Percentiles rank a stretch among this genome's conserved stretches.
These are phyloP conservation scores for Drosophila athabasca DNA, from an alignment of 1,140 invertebrate species.

Conservation along the genomic window DNA sequence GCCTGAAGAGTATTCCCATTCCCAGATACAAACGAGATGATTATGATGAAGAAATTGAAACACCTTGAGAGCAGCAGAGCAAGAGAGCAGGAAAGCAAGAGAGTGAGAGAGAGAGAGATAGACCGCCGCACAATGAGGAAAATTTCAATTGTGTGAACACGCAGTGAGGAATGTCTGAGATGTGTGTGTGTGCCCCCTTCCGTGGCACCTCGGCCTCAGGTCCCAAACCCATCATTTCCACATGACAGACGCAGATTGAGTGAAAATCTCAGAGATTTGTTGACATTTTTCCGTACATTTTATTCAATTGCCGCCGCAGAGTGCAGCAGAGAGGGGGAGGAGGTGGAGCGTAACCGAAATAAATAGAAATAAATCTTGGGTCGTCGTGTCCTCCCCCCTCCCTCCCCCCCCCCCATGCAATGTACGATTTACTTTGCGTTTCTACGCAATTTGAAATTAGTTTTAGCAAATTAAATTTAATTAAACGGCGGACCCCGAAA, in stretches of 20 bases:
- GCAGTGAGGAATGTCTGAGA: conserved; percentile 29
- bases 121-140: conserved; percentile 28
- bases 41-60: conserved; percentile 35
- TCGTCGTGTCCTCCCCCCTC: background rate
- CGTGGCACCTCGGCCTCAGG: conserved; percentile 2
- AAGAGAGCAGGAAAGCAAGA: too few relatives aligned
- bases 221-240: conserved; percentile 49
- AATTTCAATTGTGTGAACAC: conserved; percentile 47
- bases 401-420: conserved; percentile 14
- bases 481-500: conserved; percentile 43
- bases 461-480: conserved; percentile 67
- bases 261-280: conserved; percentile 78
- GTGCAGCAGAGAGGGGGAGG: background rate
- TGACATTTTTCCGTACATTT: conserved; percentile 58
- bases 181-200: conserved; percentile 4
- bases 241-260: conserved; percentile 72
- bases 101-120: background rate
- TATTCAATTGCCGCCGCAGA: conserved; percentile 29
- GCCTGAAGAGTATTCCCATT: too few relatives aligned
- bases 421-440: conserved; percentile 64
- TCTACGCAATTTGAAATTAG: conserved; percentile 63
- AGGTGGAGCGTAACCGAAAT: conserved; percentile 13
- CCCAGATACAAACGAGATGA: too few relatives aligned
- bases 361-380: conserved; percentile 49
- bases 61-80: conserved; percentile 30